Evolutionary conservation across 2,888 invertebrate genomes (phyloP).

Genomic region (Agelastica alni): DNA sequence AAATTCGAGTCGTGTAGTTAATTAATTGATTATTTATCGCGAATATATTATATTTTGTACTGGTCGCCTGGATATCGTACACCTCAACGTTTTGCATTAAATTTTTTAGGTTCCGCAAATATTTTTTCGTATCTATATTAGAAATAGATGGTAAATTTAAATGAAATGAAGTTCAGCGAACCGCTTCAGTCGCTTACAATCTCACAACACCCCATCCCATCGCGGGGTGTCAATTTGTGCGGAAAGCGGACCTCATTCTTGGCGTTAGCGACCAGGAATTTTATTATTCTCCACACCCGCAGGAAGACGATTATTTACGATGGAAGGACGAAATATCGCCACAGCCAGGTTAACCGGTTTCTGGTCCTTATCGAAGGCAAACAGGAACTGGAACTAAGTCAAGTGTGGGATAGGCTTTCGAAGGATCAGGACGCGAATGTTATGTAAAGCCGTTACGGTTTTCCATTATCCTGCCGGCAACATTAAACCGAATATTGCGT

Average conservation of each 20-base stretch:
- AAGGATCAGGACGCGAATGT: background rate
- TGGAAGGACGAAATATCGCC: slow-evolving; percentile 20
- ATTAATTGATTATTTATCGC: no score
- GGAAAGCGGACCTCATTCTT: slow-evolving; percentile 33
- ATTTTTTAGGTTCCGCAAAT: no score
- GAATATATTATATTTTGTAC: no score
- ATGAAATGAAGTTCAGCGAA: slow-evolving; percentile 29
- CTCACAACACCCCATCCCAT: slow-evolving; percentile 31
- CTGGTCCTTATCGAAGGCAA: slow-evolving; percentile 22
- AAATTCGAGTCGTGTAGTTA: no score
- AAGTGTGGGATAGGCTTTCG: slow-evolving; percentile 18
- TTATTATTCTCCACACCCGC: slow-evolving; percentile 17
- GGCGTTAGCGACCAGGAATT: slow-evolving; percentile 11
- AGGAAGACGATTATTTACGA: slow-evolving; percentile 25
- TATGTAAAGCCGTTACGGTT: slow-evolving; percentile 7
- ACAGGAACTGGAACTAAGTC: slow-evolving; percentile 20
- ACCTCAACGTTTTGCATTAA: no score
- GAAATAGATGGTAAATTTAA: no score
- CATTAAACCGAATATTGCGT: no score
- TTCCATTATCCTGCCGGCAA: no score
- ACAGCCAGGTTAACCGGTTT: slow-evolving; percentile 20
- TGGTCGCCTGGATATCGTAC: no score
- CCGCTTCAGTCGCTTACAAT: slow-evolving; percentile 25
- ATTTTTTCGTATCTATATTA: no score
- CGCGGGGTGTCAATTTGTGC: slow-evolving; percentile 37